Conservation (phyloP, 2,888 invertebrate genomes). For the Leptinotarsa rubiginosa region DNA sequence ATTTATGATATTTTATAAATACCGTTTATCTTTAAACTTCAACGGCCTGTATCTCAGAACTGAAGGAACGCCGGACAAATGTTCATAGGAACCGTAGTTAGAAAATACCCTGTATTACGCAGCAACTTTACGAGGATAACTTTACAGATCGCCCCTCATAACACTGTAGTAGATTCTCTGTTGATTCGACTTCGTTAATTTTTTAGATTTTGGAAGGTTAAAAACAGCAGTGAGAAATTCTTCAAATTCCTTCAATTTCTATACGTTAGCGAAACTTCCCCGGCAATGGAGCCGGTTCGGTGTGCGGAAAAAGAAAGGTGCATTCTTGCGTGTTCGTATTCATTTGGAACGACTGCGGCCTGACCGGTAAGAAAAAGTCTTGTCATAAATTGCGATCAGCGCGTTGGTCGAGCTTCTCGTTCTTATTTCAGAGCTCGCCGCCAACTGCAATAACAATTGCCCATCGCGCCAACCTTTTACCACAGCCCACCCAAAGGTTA, state of each 20-base stretch:
- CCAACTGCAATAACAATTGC: slow-evolving; percentile 47
- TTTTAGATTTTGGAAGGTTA: too few species aligned
- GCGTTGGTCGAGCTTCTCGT: slow-evolving; percentile 44
- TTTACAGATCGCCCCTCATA: too few species aligned
- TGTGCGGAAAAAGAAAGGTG: slow-evolving; percentile 24
- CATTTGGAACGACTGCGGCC: slow-evolving; percentile 31
- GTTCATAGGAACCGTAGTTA: too few species aligned
- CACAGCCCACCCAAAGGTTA: slow-evolving; percentile 33
- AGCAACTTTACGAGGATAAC: too few species aligned
- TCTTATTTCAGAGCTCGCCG: slow-evolving; percentile 47
- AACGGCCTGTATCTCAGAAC: too few species aligned
- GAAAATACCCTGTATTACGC: too few species aligned
- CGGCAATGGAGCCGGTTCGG: slow-evolving; percentile 9
- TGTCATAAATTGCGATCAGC: slow-evolving; percentile 42
- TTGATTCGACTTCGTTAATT: too few species aligned
- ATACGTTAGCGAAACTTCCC: background rate
- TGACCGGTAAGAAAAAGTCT: slow-evolving; percentile 27
- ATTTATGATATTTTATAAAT: too few species aligned
- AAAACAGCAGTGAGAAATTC: too few species aligned
- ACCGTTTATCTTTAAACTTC: too few species aligned
- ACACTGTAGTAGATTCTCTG: too few species aligned
- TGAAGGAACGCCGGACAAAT: too few species aligned
- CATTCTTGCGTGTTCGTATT: slow-evolving; percentile 39
- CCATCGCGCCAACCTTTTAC: slow-evolving; percentile 30
- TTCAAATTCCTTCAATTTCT: background rate